Conservation (phyloP, 2,888 invertebrate species). For the Conistra vaccinii region DNA sequence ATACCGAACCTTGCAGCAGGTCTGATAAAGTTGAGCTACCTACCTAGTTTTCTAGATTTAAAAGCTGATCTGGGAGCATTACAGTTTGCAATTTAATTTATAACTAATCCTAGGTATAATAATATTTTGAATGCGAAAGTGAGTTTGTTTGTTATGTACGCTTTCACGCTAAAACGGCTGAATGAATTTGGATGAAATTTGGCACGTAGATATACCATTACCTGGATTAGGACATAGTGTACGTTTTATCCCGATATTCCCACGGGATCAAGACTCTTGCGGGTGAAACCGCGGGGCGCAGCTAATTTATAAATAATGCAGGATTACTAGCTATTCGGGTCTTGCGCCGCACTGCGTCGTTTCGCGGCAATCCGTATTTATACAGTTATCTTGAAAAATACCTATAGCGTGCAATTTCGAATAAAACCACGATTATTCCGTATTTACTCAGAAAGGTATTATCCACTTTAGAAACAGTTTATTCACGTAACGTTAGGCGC, state of each 20-base stretch:
- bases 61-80: slow-evolving; percentile 1
- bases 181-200: too few relatives aligned
- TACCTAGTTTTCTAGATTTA: not conserved
- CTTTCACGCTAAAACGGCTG: too few relatives aligned
- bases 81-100: slow-evolving; percentile 10
- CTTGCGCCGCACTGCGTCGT: slow-evolving; percentile 50
- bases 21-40: not conserved
- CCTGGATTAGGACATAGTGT: too few relatives aligned
- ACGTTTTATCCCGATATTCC: too few relatives aligned
- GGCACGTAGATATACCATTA: too few relatives aligned
- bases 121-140: too few relatives aligned
- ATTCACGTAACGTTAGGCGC: slow-evolving; percentile 37
- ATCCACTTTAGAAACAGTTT: slow-evolving; percentile 38
- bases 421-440: slow-evolving; percentile 51
- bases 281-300: too few relatives aligned
- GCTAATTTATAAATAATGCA: slow-evolving; percentile 7
- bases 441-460: slow-evolving; percentile 46
- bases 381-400: slow-evolving; percentile 33
- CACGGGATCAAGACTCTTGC: too few relatives aligned
- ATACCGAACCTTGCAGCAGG: not conserved
- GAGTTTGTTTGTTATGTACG: too few relatives aligned
- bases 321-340: slow-evolving; percentile 23
- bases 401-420: slow-evolving; percentile 30
- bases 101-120: not conserved
- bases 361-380: slow-evolving; percentile 25